Evolutionary conservation across 1,140 invertebrate species (phyloP).

Genomic region (Zaprionus nigranus): DNA sequence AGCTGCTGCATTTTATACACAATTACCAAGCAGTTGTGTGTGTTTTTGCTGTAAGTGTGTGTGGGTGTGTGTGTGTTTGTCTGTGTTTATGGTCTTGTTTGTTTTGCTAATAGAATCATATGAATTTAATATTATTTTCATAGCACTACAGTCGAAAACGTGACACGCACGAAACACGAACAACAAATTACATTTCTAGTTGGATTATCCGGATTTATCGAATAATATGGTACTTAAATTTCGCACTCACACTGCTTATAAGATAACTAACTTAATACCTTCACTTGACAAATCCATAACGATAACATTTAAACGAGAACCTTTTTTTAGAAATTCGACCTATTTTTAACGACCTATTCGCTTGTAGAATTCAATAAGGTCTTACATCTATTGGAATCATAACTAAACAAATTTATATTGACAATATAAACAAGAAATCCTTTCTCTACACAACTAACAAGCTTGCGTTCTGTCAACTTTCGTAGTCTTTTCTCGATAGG

Average conservation of each 20-base stretch:
- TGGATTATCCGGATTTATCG: background rate
- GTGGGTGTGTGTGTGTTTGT: conserved; percentile 39
- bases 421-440: background rate
- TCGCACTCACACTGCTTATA: no score
- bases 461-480: background rate
- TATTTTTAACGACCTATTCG: background rate
- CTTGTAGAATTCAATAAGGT: background rate
- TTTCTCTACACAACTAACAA: background rate
- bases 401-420: no score
- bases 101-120: conserved; percentile 78
- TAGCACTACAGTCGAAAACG: conserved; percentile 21
- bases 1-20: conserved; percentile 48
- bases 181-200: conserved; percentile 8
- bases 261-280: background rate
- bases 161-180: conserved; percentile 49
- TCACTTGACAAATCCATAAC: background rate
- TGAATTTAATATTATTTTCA: conserved; percentile 56
- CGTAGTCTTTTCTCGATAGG: background rate
- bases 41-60: conserved; percentile 15
- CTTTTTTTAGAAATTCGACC: no score
- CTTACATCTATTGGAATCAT: background rate
- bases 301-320: background rate
- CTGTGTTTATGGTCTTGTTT: conserved; percentile 47
- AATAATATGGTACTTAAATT: background rate
- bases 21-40: conserved; percentile 37